Conservation (phyloP, 2,888 invertebrate species). For the Rhodophaea formosa region DNA sequence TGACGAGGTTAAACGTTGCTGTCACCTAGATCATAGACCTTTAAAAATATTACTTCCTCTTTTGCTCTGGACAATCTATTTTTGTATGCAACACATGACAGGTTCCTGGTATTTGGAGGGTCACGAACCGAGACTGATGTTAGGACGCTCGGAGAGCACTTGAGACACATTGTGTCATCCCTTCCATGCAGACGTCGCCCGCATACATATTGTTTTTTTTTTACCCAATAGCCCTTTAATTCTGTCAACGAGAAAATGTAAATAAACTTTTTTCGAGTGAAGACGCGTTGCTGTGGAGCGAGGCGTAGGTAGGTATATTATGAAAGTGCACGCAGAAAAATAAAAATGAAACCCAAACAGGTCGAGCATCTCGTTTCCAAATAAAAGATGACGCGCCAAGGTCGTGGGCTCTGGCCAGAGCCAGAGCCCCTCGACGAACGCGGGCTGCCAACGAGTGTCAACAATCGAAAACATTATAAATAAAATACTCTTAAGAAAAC, state of each 20-base stretch:
- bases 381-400: constrained; percentile 40
- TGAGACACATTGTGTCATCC: constrained; percentile 21
- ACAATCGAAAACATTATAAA: constrained; percentile 23
- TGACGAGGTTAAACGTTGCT: constrained; percentile 31
- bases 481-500: constrained; percentile 13
- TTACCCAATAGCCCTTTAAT: not conserved
- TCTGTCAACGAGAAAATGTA: not conserved
- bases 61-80: constrained; percentile 19
- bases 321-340: constrained; percentile 29
- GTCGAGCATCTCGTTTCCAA: constrained; percentile 34
- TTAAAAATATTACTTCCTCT: constrained; percentile 27
- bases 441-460: constrained; percentile 26
- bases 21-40: constrained; percentile 17
- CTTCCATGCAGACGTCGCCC: not conserved
- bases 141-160: constrained; percentile 3
- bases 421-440: not conserved
- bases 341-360: constrained; percentile 35
- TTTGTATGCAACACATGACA: constrained; percentile 27
- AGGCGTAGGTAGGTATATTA: not conserved
- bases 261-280: not conserved
- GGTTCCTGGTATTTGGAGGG: constrained; percentile 24
- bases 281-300: constrained; percentile 18
- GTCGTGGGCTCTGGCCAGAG: constrained; percentile 29
- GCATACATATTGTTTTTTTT: constrained; percentile 7
- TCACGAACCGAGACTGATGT: constrained; percentile 15